Evolutionary conservation across 2,888 invertebrate species (phyloP).

Genomic region (Phengaris alcon): DNA sequence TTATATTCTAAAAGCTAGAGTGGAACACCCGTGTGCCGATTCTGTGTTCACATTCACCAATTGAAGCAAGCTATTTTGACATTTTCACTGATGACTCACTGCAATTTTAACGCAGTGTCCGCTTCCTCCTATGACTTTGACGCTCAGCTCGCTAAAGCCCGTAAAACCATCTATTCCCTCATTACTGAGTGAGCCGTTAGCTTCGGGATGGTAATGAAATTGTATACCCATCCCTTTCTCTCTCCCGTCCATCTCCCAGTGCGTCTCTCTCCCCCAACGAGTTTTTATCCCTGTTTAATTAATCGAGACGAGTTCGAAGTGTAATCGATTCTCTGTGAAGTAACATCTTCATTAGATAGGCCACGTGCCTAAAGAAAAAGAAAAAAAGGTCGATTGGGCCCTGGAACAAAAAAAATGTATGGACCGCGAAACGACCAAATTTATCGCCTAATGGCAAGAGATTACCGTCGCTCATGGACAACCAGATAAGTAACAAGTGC

Average conservation of each 20-base stretch:
- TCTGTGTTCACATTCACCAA: too few species aligned
- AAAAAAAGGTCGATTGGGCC: not conserved
- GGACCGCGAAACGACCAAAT: not conserved
- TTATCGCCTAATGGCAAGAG: too few species aligned
- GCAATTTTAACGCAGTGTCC: too few species aligned
- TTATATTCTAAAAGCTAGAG: too few species aligned
- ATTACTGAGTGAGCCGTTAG: constrained; percentile 63
- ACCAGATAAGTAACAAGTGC: too few species aligned
- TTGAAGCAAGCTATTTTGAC: too few species aligned
- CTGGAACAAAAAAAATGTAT: not conserved
- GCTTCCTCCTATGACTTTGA: constrained; percentile 29
- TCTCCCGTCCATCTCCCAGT: constrained; percentile 34
- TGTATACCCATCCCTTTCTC: constrained; percentile 44
- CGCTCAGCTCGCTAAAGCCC: constrained; percentile 39
- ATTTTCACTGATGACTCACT: too few species aligned
- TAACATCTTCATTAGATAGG: not conserved
- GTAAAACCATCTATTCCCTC: constrained; percentile 55
- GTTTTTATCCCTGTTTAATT: constrained; percentile 27
- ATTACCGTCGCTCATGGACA: too few species aligned
- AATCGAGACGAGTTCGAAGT: constrained; percentile 19
- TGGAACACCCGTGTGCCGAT: too few species aligned
- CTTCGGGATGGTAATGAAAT: constrained; percentile 56
- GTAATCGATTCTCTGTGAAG: constrained; percentile 3
- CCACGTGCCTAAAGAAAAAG: not conserved
- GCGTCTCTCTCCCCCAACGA: constrained; percentile 1